Conservation (phyloP, 2,888 invertebrate genomes). For the Eupithecia pulchellata region DNA sequence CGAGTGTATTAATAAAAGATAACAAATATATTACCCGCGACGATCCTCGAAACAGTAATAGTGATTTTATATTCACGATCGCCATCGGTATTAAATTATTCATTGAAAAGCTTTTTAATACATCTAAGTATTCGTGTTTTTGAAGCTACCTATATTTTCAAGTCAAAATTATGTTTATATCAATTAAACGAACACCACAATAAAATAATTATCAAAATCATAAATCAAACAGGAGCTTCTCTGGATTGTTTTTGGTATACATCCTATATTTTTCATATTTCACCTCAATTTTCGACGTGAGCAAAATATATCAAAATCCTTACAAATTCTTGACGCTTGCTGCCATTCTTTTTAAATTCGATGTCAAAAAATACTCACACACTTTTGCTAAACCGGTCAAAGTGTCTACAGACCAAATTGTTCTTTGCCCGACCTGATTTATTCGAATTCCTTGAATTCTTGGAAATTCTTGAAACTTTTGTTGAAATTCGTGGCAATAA, state of each 20-base stretch:
- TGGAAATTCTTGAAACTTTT: slow-evolving; percentile 20
- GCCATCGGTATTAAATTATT: not conserved
- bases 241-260: not conserved
- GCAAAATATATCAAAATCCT: too few relatives aligned
- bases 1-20: too few relatives aligned
- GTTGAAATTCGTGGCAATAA: slow-evolving; percentile 38
- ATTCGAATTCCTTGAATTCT: slow-evolving; percentile 13
- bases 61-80: not conserved
- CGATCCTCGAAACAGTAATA: not conserved
- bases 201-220: not conserved
- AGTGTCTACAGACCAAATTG: slow-evolving; percentile 10
- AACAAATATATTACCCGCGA: not conserved
- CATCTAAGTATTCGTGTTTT: not conserved
- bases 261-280: not conserved
- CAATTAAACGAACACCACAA: not conserved
- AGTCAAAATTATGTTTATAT: not conserved
- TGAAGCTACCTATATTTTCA: not conserved
- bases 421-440: slow-evolving; percentile 11
- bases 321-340: too few relatives aligned
- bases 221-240: not conserved
- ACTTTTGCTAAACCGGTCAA: slow-evolving; percentile 4
- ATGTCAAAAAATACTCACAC: not conserved
- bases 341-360: not conserved
- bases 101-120: not conserved
- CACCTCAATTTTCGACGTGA: not conserved